phyloP scores from a whole-genome alignment of 2,797 vertebrate species.

The Phoebastria nigripes region DNA sequence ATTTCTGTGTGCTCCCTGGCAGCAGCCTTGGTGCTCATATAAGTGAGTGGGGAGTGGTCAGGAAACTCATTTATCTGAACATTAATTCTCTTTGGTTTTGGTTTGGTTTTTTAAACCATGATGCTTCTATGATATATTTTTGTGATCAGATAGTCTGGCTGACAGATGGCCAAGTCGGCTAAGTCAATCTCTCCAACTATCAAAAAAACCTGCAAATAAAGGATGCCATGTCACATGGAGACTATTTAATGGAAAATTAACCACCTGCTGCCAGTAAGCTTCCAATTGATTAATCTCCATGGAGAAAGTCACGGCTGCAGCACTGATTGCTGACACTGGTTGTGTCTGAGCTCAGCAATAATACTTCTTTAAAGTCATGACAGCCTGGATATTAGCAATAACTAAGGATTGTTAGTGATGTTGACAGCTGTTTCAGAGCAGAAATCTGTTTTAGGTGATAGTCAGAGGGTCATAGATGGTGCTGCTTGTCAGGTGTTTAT shows the following conservation, averaged over 20 bases:
- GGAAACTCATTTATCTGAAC: neutral
- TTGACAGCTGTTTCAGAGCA: neutral
- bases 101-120: neutral
- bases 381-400: neutral
- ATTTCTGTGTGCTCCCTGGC: neutral
- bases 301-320: neutral
- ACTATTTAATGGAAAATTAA: conserved; percentile 19
- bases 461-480: neutral
- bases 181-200: neutral
- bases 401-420: neutral
- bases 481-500: neutral
- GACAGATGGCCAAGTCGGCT: neutral
- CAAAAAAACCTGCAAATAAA: neutral
- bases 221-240: neutral
- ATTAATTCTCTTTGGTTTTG: neutral
- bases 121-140: neutral
- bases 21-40: neutral
- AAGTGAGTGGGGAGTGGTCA: neutral
- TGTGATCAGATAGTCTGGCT: neutral
- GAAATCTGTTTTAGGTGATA: neutral
- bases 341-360: neutral
- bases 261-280: neutral
- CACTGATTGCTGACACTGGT: neutral
- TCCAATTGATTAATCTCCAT: neutral
- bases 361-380: neutral